Conservation (phyloP, 2,888 invertebrate genomes). For the Nomada ruficornis region DNA sequence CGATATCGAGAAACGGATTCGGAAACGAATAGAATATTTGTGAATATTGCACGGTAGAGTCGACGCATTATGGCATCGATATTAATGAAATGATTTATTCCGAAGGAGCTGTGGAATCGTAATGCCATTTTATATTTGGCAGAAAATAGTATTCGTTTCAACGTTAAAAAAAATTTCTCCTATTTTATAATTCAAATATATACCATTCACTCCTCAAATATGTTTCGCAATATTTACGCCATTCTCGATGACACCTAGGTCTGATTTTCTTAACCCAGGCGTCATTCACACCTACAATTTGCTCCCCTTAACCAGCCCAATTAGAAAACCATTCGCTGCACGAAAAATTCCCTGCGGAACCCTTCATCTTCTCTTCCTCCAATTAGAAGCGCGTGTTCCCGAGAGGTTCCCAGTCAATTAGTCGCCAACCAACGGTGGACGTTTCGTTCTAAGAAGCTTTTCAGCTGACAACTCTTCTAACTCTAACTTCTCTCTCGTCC, state of each 20-base stretch:
- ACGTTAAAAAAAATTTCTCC: not conserved
- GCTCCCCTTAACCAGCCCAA: no score
- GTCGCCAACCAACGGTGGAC: conserved; percentile 2
- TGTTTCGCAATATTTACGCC: no score
- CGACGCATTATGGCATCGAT: not conserved
- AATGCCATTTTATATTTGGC: no score
- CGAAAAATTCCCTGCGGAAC: not conserved
- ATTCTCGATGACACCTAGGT: no score
- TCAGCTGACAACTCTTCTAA: not conserved
- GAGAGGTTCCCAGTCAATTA: conserved; percentile 30
- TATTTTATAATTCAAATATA: no score
- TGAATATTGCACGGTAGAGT: no score
- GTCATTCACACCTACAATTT: no score
- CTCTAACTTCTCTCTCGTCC: not conserved
- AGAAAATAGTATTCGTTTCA: not conserved
- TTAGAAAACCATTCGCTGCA: not conserved
- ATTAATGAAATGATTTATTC: not conserved
- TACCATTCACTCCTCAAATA: no score
- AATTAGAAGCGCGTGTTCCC: conserved; percentile 22
- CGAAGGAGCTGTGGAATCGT: no score
- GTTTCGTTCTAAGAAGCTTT: conserved; percentile 41
- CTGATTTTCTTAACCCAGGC: no score
- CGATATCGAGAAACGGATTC: conserved; percentile 28
- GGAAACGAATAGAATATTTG: no score
- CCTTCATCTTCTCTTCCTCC: not conserved